These are phyloP conservation scores for Eupelmus urozonus DNA, from an alignment of 2,888 invertebrate genomes.

Conservation along the genomic window DNA sequence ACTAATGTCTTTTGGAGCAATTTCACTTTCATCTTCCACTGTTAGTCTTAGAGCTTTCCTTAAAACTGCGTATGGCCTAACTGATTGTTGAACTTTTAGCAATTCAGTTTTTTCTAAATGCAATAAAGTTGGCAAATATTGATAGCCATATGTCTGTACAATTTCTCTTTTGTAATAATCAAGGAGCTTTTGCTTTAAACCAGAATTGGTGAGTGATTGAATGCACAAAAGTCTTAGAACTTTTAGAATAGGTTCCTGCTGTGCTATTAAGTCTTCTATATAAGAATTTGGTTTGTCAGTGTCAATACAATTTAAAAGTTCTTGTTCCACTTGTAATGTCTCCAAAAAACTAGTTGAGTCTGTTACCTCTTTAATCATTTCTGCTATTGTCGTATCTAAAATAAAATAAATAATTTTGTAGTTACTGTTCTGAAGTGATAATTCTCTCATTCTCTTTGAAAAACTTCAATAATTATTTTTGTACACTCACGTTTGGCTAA, in stretches of 20 bases:
- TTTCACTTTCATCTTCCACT: slow-evolving; percentile 91
- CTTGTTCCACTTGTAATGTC: slow-evolving; percentile 91
- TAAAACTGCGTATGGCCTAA: slow-evolving; percentile 86
- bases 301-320: slow-evolving; percentile 93
- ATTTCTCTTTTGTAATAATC: slow-evolving; percentile 87
- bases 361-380: slow-evolving; percentile 92
- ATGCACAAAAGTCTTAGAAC: slow-evolving; percentile 94
- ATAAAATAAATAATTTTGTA: slow-evolving; percentile 45
- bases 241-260: slow-evolving; percentile 88
- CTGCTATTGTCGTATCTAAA: slow-evolving; percentile 93
- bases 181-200: slow-evolving; percentile 91
- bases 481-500: slow-evolving; percentile 81
- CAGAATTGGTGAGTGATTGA: slow-evolving; percentile 94
- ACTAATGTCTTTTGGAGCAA: slow-evolving; percentile 90
- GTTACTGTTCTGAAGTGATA: neutral
- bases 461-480: neutral
- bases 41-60: slow-evolving; percentile 90
- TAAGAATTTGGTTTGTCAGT: slow-evolving; percentile 92
- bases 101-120: slow-evolving; percentile 93
- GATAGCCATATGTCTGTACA: slow-evolving; percentile 91
- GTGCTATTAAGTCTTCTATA: slow-evolving; percentile 95
- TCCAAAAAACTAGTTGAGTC: slow-evolving; percentile 88
- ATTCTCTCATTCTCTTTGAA: neutral
- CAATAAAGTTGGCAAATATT: slow-evolving; percentile 88
- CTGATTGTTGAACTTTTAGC: slow-evolving; percentile 85